These are phyloP conservation scores for Pollenia angustigena DNA, from an alignment of 2,888 invertebrate genomes.

Conservation along the genomic window DNA sequence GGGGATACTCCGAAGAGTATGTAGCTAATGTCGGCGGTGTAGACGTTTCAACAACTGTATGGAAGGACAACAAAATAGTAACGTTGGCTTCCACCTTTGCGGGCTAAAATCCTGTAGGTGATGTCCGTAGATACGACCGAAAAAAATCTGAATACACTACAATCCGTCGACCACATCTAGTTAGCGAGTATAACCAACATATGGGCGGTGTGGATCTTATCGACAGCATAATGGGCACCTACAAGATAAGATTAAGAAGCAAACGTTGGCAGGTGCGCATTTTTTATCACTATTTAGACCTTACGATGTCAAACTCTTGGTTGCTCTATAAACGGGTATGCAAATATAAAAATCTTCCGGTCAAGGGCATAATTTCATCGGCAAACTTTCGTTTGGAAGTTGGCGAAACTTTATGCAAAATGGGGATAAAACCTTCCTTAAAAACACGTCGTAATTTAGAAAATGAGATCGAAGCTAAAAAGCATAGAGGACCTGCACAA, in stretches of 20 bases:
- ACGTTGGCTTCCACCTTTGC: conserved; percentile 56
- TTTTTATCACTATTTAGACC: no score
- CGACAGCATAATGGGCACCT: no score
- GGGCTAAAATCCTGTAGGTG: conserved; percentile 23
- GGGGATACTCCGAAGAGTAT: conserved; percentile 23
- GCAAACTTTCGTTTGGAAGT: conserved; percentile 57
- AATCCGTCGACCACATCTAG: no score
- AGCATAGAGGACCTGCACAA: conserved; percentile 26
- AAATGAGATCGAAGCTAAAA: not conserved
- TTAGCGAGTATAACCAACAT: no score
- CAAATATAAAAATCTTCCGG: conserved; percentile 20
- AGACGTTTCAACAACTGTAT: conserved; percentile 53
- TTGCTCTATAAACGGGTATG: conserved; percentile 5
- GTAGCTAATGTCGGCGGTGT: conserved; percentile 39
- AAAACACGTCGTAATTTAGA: not conserved
- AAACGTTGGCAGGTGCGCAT: no score
- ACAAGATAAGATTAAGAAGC: no score
- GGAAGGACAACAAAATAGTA: conserved; percentile 65
- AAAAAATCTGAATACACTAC: no score
- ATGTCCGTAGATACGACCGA: no score
- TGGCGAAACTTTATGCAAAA: conserved; percentile 42
- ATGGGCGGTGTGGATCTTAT: no score
- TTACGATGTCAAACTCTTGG: no score
- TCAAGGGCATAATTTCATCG: conserved; percentile 34
- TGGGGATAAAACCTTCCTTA: conserved; percentile 31